Conservation (phyloP, 2,888 invertebrate genomes). For the Eupeodes latifasciatus region DNA sequence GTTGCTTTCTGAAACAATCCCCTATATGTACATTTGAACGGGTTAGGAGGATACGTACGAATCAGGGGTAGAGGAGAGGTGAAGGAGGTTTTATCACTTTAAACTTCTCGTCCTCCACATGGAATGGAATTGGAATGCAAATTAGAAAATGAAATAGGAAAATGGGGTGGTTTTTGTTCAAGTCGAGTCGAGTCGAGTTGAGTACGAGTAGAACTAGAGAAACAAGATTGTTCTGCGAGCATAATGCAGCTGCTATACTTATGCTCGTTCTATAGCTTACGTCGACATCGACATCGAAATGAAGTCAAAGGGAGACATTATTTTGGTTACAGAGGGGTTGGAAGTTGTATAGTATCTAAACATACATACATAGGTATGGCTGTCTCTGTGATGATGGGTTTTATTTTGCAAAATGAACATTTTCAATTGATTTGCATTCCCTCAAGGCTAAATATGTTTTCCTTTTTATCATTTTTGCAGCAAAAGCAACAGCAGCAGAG, state of each 20-base stretch:
- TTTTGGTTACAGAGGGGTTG: slow-evolving; percentile 23
- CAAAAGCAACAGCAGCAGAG: too few species aligned
- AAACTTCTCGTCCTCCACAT: slow-evolving; percentile 33
- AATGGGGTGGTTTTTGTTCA: slow-evolving; percentile 40
- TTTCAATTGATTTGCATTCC: slow-evolving; percentile 47
- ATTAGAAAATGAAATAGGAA: slow-evolving; percentile 52
- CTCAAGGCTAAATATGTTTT: slow-evolving; percentile 24
- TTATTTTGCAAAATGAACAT: slow-evolving; percentile 39
- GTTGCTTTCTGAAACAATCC: slow-evolving; percentile 3
- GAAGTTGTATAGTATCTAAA: not conserved
- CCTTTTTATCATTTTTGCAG: not conserved
- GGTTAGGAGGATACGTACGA: not conserved
- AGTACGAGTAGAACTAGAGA: slow-evolving; percentile 5
- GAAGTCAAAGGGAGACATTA: slow-evolving; percentile 6
- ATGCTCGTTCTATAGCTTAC: too few species aligned
- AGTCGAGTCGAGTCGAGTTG: not conserved
- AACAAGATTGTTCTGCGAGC: slow-evolving; percentile 39
- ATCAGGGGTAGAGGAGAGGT: not conserved
- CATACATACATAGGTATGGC: too few species aligned
- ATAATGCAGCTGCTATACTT: slow-evolving; percentile 36
- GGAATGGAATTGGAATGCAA: slow-evolving; percentile 66
- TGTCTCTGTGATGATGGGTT: not conserved
- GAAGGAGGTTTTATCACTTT: slow-evolving; percentile 31
- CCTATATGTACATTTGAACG: not conserved
- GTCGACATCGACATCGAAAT: not conserved